These are phyloP conservation scores for Poeciliopsis gracilis DNA, from an alignment of 2,797 vertebrate genomes.

Conservation along the genomic window DNA sequence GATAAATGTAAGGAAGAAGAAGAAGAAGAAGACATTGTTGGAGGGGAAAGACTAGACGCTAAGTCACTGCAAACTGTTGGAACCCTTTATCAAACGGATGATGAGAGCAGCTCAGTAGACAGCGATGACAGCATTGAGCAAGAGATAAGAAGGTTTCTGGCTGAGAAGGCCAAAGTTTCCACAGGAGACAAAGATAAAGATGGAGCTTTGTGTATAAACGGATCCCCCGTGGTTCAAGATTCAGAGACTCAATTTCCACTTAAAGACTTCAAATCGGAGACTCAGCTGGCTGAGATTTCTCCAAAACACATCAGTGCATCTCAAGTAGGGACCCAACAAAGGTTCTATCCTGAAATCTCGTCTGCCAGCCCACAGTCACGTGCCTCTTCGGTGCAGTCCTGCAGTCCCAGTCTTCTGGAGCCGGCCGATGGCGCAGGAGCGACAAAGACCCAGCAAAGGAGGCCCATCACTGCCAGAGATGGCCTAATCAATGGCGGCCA, in stretches of 20 bases:
- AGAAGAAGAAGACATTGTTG: constrained; percentile 40
- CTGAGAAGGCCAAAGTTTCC: constrained; percentile 90
- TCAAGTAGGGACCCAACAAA: constrained; percentile 21
- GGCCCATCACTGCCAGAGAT: constrained; percentile 8
- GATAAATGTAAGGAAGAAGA: constrained; percentile 48
- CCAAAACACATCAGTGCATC: constrained; percentile 34
- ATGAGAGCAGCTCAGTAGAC: constrained; percentile 91
- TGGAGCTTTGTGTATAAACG: constrained; percentile 38
- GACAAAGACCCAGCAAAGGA: constrained; percentile 45
- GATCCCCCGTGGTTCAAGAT: constrained; percentile 8
- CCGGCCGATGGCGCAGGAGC: constrained; percentile 67
- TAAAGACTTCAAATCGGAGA: constrained; percentile 56
- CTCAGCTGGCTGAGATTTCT: constrained; percentile 74
- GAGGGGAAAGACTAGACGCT: constrained; percentile 24
- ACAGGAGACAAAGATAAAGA: constrained; percentile 50
- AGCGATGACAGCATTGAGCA: constrained; percentile 96
- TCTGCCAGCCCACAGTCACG: constrained; percentile 22
- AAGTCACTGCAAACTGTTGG: neutral
- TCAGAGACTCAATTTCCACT: constrained; percentile 55
- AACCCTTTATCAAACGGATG: constrained; percentile 48
- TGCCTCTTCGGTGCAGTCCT: constrained; percentile 24
- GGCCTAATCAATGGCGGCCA: constrained; percentile 15
- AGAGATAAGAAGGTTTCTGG: constrained; percentile 92
- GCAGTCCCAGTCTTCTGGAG: constrained; percentile 55
- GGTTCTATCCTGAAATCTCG: constrained; percentile 15